Evolutionary conservation across 2,113 vertebrate genomes (phyloP), one percentile per base, ranked within the genome.

Genomic region (Myxocyprinus asiaticus): DNA sequence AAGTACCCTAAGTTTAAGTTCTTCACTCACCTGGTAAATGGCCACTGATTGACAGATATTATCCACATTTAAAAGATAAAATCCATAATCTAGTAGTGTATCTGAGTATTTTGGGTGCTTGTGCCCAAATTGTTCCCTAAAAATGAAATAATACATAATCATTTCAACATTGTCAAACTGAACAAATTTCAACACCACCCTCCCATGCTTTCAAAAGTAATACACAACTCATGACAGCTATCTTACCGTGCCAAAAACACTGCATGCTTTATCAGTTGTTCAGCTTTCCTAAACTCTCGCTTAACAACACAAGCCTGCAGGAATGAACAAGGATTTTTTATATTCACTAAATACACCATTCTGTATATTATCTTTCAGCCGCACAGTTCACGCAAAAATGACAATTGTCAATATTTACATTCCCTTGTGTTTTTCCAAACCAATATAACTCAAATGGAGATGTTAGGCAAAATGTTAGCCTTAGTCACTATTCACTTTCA

Each of bases 21-120:
- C n/a, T 62, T 59, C 81, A 77, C 89, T 10, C 88, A 98, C 97
- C 97, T 99, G 98, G 91, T 99, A 99, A 92, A 99, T 98, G 71
- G 96, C 96, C 85, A 98, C 97, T 11, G 98, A 99, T 47, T 99
- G 97, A 91, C 98, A 98, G 85, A 99, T 99, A 87, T 99, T 99
- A 91, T 99, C 97, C 92, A 99, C 98, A 47, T 99, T 99, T 87
- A 98, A 94, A 83, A 99, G 91, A 90, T 99, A 99, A 95, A 99
- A 99, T 65, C 98, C 98, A 79, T 99, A 99, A 92, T 99, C 98
- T 89, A 99, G 92, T 77, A 99, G 91, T 0, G 98, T 98, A 88
- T 99, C 98, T 0, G 98, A 99, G 81, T 99, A 99, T 87, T 99
- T 99, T 71, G 98, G 97, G 89, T 99, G 98, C 87, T 98, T 99